Evolutionary conservation across 2,888 invertebrate genomes (phyloP), one percentile per base, ranked within the genome.

Genomic region (Gandaritis pyraliata): DNA sequence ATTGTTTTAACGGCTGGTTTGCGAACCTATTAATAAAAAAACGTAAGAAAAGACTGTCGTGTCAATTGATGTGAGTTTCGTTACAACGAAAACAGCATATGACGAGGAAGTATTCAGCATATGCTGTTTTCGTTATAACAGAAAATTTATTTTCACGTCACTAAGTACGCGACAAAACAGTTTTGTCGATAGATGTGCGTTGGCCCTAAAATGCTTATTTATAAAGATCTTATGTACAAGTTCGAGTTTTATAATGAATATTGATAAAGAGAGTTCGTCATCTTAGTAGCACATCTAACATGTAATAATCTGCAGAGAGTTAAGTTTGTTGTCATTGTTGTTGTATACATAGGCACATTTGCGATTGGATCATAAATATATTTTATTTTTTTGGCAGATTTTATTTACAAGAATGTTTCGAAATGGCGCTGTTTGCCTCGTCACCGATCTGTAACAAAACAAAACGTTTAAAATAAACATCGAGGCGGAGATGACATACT

Each of bases 141-240:
- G n/a, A n/a, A n/a, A n/a, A n/a, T n/a, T n/a, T n/a, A n/a, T n/a
- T n/a, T n/a, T n/a, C n/a, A n/a, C n/a, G n/a, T n/a, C n/a, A n/a
- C n/a, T n/a, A n/a, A n/a, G n/a, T n/a, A n/a, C n/a, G n/a, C n/a
- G n/a, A n/a, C n/a, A n/a, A n/a, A n/a, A n/a, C n/a, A n/a, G n/a
- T n/a, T n/a, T n/a, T n/a, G n/a, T n/a, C n/a, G n/a, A n/a, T n/a
- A n/a, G n/a, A n/a, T n/a, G n/a, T n/a, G n/a, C n/a, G n/a, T n/a
- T n/a, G n/a, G n/a, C n/a, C n/a, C n/a, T n/a, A 77, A 74, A 76
- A 75, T n/a, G 23, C 53, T 49, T 53, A 43, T 36, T 51, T 51
- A 41, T 13, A 23, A 56, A 56, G 33, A 18, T 16, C 8, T 10
- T 47, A 47, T 47, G 23, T 16, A 38, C 16, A 45, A 36, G n/a